Evolutionary conservation across 2,797 vertebrate species (phyloP), one percentile per base, ranked within the genome.

Genomic region (Lepilemur septentrionalis): DNA sequence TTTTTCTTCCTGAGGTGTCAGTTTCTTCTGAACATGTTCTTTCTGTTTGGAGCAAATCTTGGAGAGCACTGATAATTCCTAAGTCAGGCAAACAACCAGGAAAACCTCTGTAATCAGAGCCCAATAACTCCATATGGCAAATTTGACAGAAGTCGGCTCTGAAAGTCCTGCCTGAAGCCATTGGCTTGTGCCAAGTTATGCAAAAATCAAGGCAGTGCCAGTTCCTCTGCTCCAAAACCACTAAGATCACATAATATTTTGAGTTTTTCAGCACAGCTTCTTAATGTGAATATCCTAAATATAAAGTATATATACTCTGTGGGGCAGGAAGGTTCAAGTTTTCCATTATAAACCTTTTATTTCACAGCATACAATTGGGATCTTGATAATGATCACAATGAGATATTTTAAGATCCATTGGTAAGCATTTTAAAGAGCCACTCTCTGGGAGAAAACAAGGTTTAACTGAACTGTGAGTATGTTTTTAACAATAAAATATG

Each of bases 111-210:
- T 81, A 69, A 95, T 94, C 65, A 55, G 61, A 96, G 94, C 52
- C 86, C 93, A 97, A 18, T 48, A 67, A 83, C 75, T 95, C 97
- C 94, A 96, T 96, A 93, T 95, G 91, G 95, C 70, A 89, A 92
- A 95, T 90, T 5, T 87, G 82, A 96, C 87, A 91, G 75, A 95
- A 91, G 46, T 63, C 78, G 93, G 65, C 55, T 89, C 88, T 69
- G 85, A 89, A 84, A 96, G 73, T 91, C 79, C 83, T 61, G 89
- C 89, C 93, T 76, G 73, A 97, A 95, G 70, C 50, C 59, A 78
- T 1, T 30, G 46, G 20, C 28, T 89, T 91, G 13, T 75, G 80
- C 91, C 94, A 96, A 92, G 23, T 87, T 87, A 75, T 17, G 65
- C 17, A 95, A 70, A 92, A 91, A 75, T n/a, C 57, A 55, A 69